Conservation (phyloP, 2,888 invertebrate genomes). For the Palloptera scutellata region DNA sequence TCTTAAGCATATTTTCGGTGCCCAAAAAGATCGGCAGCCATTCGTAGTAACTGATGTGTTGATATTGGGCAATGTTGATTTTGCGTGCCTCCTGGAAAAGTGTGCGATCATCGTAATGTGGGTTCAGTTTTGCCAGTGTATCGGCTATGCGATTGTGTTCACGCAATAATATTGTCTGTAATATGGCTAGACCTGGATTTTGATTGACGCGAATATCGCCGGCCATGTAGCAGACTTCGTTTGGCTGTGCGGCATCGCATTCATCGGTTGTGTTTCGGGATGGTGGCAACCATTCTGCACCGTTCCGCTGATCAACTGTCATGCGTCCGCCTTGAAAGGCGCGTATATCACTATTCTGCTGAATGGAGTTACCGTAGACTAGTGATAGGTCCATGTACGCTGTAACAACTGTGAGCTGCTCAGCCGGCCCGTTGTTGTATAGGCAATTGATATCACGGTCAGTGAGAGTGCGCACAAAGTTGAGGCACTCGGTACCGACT, state of each 20-base stretch:
- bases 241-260: conserved; percentile 71
- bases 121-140: conserved; percentile 64
- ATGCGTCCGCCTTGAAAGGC: conserved; percentile 75
- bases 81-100: conserved; percentile 66
- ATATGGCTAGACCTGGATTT: conserved; percentile 64
- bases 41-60: conserved; percentile 67
- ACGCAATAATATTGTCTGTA: conserved; percentile 65
- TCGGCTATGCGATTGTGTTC: conserved; percentile 67
- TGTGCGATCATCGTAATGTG: conserved; percentile 66
- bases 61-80: conserved; percentile 66
- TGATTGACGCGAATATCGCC: conserved; percentile 69
- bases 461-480: conserved; percentile 74
- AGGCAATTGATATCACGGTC: conserved; percentile 72
- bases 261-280: conserved; percentile 73
- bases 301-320: conserved; percentile 69
- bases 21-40: conserved; percentile 67
- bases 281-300: conserved; percentile 77
- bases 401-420: conserved; percentile 69
- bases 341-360: conserved; percentile 73
- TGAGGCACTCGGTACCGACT: conserved; percentile 70
- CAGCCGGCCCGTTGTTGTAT: conserved; percentile 67
- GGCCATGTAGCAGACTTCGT: conserved; percentile 79
- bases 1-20: conserved; percentile 62
- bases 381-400: conserved; percentile 76
- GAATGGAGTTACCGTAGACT: conserved; percentile 79